A percentile compares a stretch with the other conserved stretches of the same genome.
Evolutionary conservation across 92 coral and sea anemone species (phyloP).

Genomic region (Muricea muricata): DNA sequence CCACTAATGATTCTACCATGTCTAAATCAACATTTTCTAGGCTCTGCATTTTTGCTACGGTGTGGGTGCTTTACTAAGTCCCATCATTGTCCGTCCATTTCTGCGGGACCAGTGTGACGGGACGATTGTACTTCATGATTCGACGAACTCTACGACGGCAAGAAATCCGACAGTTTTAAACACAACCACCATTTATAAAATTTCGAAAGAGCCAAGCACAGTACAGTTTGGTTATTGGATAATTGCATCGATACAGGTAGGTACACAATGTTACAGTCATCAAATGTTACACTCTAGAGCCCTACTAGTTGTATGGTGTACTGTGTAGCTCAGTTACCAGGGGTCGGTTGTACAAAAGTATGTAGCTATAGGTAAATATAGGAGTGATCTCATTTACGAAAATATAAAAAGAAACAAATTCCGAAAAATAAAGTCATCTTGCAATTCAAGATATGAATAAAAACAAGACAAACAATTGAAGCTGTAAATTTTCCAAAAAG

Average conservation of each 20-base stretch:
- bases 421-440: too few species aligned
- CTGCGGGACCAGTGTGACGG: slow-evolving; percentile 87
- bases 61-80: slow-evolving; percentile 92
- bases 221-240: slow-evolving; percentile 98
- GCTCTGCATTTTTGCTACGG: slow-evolving; percentile 98
- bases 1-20: background rate
- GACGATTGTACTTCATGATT: slow-evolving; percentile 66
- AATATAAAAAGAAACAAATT: too few species aligned
- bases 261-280: background rate
- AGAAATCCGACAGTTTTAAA: slow-evolving; percentile 15
- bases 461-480: too few species aligned
- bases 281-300: too few species aligned
- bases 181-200: slow-evolving; percentile 1
- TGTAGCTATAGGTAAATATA: too few species aligned
- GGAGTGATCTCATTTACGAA: too few species aligned
- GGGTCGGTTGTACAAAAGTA: too few species aligned
- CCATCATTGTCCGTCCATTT: slow-evolving; percentile 92
- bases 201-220: slow-evolving; percentile 27
- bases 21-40: slow-evolving; percentile 41
- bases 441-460: too few species aligned
- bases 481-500: too few species aligned
- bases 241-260: slow-evolving; percentile 92
- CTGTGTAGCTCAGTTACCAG: too few species aligned
- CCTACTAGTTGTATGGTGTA: too few species aligned
- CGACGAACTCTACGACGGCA: slow-evolving; percentile 13